Evolutionary conservation across 2,888 invertebrate species (phyloP).

Genomic region (Andrena fulva): DNA sequence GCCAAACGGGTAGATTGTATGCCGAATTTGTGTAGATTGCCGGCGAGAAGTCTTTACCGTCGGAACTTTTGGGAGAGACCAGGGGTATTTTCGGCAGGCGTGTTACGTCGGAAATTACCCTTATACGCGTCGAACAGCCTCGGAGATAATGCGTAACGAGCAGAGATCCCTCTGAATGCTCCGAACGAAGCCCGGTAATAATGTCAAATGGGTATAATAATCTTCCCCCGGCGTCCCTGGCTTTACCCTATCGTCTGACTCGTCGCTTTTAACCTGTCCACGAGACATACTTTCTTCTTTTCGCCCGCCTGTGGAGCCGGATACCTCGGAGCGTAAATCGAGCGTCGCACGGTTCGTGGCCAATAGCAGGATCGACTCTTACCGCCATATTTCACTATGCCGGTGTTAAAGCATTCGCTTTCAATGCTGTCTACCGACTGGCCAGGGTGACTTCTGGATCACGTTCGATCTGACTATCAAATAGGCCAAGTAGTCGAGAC

Average conservation of each 20-base stretch:
- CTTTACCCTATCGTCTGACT: constrained; percentile 46
- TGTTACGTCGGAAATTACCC: constrained; percentile 57
- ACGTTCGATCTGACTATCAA: too few species aligned
- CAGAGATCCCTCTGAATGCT: constrained; percentile 36
- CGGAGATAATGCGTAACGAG: constrained; percentile 46
- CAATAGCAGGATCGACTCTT: background rate
- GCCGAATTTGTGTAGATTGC: constrained; percentile 62
- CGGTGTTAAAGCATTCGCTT: too few species aligned
- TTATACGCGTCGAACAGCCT: constrained; percentile 28
- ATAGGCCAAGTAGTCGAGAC: background rate
- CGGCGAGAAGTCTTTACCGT: constrained; percentile 34
- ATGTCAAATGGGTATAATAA: constrained; percentile 62
- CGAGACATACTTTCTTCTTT: background rate
- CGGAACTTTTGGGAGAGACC: constrained; percentile 28
- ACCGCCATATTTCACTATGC: background rate
- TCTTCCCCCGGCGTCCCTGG: constrained; percentile 37
- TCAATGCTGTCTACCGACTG: too few species aligned
- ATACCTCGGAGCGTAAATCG: background rate
- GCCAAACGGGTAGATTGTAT: constrained; percentile 35
- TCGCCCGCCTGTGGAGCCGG: background rate
- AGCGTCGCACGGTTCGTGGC: background rate
- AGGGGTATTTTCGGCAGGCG: constrained; percentile 36
- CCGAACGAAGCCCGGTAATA: constrained; percentile 61
- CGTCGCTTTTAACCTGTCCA: constrained; percentile 26
- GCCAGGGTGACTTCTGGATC: too few species aligned